Conservation (phyloP, 2,113 vertebrate species). For the Vulpes vulpes region DNA sequence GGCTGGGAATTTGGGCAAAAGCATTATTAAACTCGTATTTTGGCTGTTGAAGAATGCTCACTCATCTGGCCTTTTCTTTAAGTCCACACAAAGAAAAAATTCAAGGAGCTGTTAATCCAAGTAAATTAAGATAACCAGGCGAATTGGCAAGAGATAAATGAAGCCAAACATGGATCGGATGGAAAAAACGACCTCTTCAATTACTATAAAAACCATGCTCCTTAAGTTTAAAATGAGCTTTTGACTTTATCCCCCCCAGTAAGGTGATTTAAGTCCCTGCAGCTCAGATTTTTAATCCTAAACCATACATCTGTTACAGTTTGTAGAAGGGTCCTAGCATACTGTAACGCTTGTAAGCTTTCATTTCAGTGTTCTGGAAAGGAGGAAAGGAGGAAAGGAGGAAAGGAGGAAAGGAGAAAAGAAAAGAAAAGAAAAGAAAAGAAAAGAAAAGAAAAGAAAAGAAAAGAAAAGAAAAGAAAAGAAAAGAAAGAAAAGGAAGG, state of each 20-base stretch:
- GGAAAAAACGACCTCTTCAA: constrained; percentile 31
- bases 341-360: background rate
- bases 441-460: too few species aligned
- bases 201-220: constrained; percentile 53
- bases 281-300: constrained; percentile 9
- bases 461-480: background rate
- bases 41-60: background rate
- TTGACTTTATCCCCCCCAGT: background rate
- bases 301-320: background rate
- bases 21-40: background rate
- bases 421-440: background rate
- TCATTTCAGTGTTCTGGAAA: background rate
- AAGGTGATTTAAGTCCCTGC: constrained; percentile 22
- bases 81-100: background rate
- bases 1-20: background rate
- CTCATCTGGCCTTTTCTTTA: background rate
- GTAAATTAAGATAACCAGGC: constrained; percentile 42
- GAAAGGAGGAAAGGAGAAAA: too few species aligned
- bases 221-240: constrained; percentile 44
- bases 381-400: background rate
- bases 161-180: constrained; percentile 36
- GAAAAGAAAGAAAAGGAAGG: background rate
- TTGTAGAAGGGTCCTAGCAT: background rate
- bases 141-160: constrained; percentile 62
- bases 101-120: constrained; percentile 56